These are phyloP conservation scores for Plumapathes pennacea DNA, from an alignment of 92 coral and sea anemone genomes.

Conservation along the genomic window DNA sequence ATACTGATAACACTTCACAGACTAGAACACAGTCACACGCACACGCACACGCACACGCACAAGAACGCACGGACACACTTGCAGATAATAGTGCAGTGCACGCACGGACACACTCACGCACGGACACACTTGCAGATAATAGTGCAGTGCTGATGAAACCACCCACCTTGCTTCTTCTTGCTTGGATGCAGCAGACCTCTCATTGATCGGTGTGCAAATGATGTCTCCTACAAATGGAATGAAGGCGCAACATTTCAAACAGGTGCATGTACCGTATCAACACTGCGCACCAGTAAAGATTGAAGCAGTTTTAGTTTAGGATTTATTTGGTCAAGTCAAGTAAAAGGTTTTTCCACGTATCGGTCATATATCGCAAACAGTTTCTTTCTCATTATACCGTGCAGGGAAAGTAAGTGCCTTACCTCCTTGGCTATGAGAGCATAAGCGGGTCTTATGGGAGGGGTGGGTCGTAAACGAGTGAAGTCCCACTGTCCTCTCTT, in stretches of 20 bases:
- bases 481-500: conserved; percentile 87
- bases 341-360: neutral
- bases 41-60: no score
- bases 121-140: no score
- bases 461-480: conserved; percentile 90
- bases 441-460: conserved; percentile 94
- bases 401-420: neutral
- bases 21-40: no score
- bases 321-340: no score
- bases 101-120: no score
- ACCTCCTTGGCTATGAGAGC: conserved; percentile 98
- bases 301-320: no score
- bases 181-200: conserved; percentile 77
- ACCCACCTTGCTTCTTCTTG: conserved; percentile 77
- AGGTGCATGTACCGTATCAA: no score
- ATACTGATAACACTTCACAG: no score
- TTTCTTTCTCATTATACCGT: neutral
- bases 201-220: conserved; percentile 72
- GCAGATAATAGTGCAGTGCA: no score
- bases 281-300: no score
- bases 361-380: neutral
- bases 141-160: neutral
- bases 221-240: conserved; percentile 49
- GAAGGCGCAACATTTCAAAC: no score
- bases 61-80: no score